Evolutionary conservation across 1,140 invertebrate species (phyloP), one percentile per base, ranked within the genome.

Genomic region (Musca vetustissima): DNA sequence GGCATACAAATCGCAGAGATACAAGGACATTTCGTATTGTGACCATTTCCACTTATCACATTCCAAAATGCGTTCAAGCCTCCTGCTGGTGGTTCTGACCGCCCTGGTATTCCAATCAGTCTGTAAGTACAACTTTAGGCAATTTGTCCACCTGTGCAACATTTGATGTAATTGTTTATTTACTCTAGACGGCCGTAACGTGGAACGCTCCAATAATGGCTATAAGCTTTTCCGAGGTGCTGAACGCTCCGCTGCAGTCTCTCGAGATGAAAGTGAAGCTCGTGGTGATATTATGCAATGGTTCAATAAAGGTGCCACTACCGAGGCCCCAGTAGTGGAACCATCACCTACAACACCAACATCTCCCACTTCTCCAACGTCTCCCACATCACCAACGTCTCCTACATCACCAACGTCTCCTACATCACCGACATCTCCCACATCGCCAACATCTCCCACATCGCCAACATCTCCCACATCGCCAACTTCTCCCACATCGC

Each of bases 241-340:
- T 73, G 9, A 52, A 4, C 50, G 22, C 17, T 50, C 48, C 0
- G 49, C 59, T 11, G 67, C 59, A 0, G 69, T 64, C 1, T 59
- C 32, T 15, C 71, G 72, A 36, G 32, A 73, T 11, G 6, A 43
- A 43, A 11, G 70, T 66, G 3, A 14, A 28, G 14, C 36, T 64
- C 11, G 72, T 76, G 66, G 74, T 64, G 2, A 69, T 76, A 1
- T 76, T 57, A 74, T 75, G 61, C 74, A 75, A 68, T 59, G 43
- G 47, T n/a, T n/a, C 64, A n/a, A 17, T 76, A 11, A 78, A 73
- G 55, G 36, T 0, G 64, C 64, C 0, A 74, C 71, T 0, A 69
- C 70, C 7, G 24, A 17, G 6, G 19, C 55, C 4, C 14, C 55
- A 28, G 28, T 3, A 28, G 8, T 8, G 28, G 28, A 8, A 28